Conservation (phyloP, 2,888 invertebrate genomes). For the Euzetes globulus region DNA sequence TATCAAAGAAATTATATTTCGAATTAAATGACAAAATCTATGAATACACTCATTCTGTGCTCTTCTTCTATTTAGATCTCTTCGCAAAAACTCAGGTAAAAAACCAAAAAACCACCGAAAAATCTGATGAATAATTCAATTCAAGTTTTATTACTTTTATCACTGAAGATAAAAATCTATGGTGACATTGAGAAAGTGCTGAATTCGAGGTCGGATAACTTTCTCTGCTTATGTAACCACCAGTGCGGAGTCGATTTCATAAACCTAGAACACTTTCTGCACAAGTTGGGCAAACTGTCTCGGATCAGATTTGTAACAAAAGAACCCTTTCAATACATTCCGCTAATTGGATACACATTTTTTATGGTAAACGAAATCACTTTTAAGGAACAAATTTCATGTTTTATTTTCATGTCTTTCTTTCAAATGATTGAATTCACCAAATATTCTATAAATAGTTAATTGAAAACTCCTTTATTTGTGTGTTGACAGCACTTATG, state of each 20-base stretch:
- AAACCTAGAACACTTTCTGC: neutral
- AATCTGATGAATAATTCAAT: no score
- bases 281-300: neutral
- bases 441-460: no score
- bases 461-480: neutral
- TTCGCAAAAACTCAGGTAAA: neutral
- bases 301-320: neutral
- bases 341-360: neutral
- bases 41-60: neutral
- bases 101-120: neutral
- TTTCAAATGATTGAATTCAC: neutral
- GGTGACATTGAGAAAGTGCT: neutral
- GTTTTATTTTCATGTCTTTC: neutral
- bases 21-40: neutral
- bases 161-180: neutral
- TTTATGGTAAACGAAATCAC: neutral
- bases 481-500: conserved; percentile 1
- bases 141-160: neutral
- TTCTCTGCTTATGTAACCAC: conserved; percentile 7
- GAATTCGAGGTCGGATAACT: neutral
- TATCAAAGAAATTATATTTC: neutral
- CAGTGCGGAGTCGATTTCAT: conserved; percentile 17
- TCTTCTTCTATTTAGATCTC: neutral
- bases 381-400: neutral
- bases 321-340: conserved; percentile 7